A percentile compares a stretch with the other conserved stretches of the same genome.
Conservation (phyloP, 2,797 vertebrate species). For the Podarcis siculus region DNA sequence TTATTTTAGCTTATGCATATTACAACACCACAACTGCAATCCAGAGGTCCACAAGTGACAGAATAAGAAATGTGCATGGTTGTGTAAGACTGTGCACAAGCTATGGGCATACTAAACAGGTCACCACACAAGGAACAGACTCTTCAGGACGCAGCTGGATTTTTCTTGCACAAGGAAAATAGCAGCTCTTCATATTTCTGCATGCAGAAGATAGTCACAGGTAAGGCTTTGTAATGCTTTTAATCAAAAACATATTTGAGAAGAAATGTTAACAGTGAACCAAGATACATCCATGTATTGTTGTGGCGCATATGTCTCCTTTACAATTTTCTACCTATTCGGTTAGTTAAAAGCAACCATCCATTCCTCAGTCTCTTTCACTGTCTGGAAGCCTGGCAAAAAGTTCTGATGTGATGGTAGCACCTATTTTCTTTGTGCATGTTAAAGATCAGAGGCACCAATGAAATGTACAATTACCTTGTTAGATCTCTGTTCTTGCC, state of each 20-base stretch:
- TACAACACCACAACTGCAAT: background rate
- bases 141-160: background rate
- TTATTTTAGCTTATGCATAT: background rate
- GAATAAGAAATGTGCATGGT: background rate
- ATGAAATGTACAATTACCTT: background rate
- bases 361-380: background rate
- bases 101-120: background rate
- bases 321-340: background rate
- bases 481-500: background rate
- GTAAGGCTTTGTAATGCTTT: background rate
- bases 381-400: background rate
- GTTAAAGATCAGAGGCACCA: background rate
- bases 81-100: background rate
- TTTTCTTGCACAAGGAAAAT: constrained; percentile 1
- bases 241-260: background rate
- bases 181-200: background rate
- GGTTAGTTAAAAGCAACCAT: background rate
- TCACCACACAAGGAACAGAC: background rate
- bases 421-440: constrained; percentile 4
- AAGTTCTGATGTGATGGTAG: background rate
- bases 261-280: background rate
- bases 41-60: background rate
- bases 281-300: background rate
- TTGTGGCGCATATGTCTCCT: background rate
- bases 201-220: background rate